Percentiles rank a stretch among this genome's conserved stretches.
These are phyloP conservation scores for Misgurnus mizolepis DNA, from an alignment of 2,113 vertebrate genomes.

Conservation along the genomic window DNA sequence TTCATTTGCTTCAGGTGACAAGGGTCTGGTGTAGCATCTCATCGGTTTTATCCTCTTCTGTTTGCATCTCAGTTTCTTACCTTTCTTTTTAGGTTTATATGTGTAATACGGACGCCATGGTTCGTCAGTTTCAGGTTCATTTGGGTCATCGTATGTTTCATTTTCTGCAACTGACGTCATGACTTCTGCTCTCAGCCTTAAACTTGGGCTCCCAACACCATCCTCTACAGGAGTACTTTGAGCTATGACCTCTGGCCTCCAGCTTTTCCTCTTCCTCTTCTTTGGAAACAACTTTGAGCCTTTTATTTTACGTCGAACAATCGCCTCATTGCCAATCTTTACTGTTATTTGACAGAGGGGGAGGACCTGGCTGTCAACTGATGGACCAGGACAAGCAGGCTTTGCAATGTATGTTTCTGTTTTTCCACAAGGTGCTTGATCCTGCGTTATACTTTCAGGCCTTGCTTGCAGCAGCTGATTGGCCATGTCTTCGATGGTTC, in stretches of 20 bases:
- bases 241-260: constrained; percentile 47
- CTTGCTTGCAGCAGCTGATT: constrained; percentile 72
- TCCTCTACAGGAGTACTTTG: constrained; percentile 57
- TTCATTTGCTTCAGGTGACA: constrained; percentile 54
- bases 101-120: constrained; percentile 97
- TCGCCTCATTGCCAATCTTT: constrained; percentile 95
- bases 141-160: constrained; percentile 83
- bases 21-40: constrained; percentile 59
- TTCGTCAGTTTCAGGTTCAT: constrained; percentile 91
- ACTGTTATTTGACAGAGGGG: constrained; percentile 98
- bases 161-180: constrained; percentile 62
- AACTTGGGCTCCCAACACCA: constrained; percentile 68
- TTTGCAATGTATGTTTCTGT: constrained; percentile 96
- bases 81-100: constrained; percentile 96
- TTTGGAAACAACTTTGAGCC: constrained; percentile 91
- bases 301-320: constrained; percentile 90
- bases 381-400: constrained; percentile 91
- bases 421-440: constrained; percentile 75
- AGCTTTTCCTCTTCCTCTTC: constrained; percentile 77
- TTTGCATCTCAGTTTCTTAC: constrained; percentile 83
- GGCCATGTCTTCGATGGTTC: constrained; percentile 74
- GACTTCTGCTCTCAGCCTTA: constrained; percentile 74
- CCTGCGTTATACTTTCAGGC: constrained; percentile 65
- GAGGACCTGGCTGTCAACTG: constrained; percentile 81
- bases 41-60: constrained; percentile 73